These are phyloP conservation scores for Erpornis zantholeuca DNA, from an alignment of 2,113 vertebrate genomes.

Conservation along the genomic window DNA sequence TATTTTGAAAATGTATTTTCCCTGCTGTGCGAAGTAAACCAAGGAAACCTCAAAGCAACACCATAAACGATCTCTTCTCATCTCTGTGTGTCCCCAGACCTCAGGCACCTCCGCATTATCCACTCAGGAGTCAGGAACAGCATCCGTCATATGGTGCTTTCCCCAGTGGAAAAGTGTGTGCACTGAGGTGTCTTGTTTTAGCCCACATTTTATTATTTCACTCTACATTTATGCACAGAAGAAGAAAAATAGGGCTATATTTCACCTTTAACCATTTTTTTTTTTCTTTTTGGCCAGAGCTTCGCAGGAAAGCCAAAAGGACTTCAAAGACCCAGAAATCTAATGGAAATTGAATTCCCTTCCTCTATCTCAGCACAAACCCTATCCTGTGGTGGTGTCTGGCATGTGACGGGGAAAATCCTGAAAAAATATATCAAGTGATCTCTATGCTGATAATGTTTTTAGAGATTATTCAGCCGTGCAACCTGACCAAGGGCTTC, in stretches of 20 bases:
- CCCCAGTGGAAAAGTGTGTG: not conserved
- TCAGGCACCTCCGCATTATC: not conserved
- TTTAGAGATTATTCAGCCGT: not conserved
- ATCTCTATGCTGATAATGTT: not conserved
- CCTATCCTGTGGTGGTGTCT: not conserved
- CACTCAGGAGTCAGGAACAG: not conserved
- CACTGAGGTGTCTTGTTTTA: not conserved
- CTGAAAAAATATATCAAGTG: conserved; percentile 8
- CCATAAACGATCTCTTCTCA: not conserved
- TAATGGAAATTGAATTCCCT: not conserved
- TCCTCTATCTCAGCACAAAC: not conserved
- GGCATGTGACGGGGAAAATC: not conserved
- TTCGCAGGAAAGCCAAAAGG: not conserved
- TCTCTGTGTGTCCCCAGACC: not conserved
- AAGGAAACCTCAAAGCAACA: conserved; percentile 8
- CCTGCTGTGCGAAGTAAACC: not conserved
- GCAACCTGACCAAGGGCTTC: not conserved
- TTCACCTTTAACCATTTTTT: not conserved
- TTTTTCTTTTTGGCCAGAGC: not conserved
- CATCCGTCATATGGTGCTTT: not conserved
- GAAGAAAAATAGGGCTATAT: not conserved
- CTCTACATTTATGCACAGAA: not conserved
- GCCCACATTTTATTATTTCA: not conserved
- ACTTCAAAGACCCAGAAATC: conserved; percentile 11
- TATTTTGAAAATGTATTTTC: not conserved